Conservation (phyloP, 2,888 invertebrate species). For the Pandemis heparana region DNA sequence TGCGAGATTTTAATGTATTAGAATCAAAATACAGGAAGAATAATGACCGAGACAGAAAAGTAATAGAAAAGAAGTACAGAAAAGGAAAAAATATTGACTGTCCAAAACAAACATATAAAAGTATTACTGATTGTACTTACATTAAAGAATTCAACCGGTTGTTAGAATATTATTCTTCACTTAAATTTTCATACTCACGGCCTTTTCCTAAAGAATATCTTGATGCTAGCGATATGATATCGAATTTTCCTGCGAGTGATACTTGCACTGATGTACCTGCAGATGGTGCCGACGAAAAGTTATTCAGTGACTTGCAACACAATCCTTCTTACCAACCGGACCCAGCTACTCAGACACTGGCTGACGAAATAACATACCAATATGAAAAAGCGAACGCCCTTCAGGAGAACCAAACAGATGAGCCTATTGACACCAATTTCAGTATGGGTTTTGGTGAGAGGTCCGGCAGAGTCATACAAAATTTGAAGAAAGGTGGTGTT, state of each 20-base stretch:
- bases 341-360: conserved; percentile 63
- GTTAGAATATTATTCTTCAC: conserved; percentile 67
- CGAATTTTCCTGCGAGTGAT: conserved; percentile 67
- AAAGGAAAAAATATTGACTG: conserved; percentile 76
- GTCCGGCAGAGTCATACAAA: conserved; percentile 85
- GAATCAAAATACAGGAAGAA: conserved; percentile 64
- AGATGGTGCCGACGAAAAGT: conserved; percentile 49
- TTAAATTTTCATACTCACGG: conserved; percentile 74
- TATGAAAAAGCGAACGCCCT: conserved; percentile 51
- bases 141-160: conserved; percentile 66
- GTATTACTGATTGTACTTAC: conserved; percentile 60
- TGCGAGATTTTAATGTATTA: conserved; percentile 50
- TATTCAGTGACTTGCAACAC: conserved; percentile 58
- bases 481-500: conserved; percentile 72
- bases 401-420: conserved; percentile 50
- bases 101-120: conserved; percentile 59
- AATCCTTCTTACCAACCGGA: conserved; percentile 48
- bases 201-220: conserved; percentile 72
- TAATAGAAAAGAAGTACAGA: conserved; percentile 54
- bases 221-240: conserved; percentile 60
- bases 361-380: conserved; percentile 67
- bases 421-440: conserved; percentile 73
- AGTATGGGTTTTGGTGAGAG: conserved; percentile 85
- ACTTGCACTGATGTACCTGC: conserved; percentile 42
- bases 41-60: conserved; percentile 61